Conservation (phyloP, 2,797 vertebrate genomes). For the Acanthiza pusilla region DNA sequence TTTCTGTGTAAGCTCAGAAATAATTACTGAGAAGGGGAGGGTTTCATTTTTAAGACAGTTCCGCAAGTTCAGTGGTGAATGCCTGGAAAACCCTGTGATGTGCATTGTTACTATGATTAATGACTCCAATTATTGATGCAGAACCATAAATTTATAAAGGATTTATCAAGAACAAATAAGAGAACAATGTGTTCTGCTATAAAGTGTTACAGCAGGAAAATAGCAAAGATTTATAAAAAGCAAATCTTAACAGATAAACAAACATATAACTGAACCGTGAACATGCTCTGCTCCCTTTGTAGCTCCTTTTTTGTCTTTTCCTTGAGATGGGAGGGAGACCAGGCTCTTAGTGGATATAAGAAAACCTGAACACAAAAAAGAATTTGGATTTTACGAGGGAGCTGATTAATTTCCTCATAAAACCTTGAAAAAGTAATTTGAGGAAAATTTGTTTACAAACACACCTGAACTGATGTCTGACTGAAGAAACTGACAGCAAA, state of each 20-base stretch:
- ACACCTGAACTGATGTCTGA: neutral
- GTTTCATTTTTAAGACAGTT: neutral
- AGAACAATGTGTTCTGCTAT: neutral
- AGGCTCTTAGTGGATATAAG: neutral
- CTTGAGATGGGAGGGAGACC: neutral
- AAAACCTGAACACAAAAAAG: neutral
- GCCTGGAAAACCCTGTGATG: neutral
- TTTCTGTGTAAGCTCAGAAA: neutral
- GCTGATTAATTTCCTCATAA: neutral
- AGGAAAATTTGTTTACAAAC: neutral
- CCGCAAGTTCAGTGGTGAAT: neutral
- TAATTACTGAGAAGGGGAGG: neutral
- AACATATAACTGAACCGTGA: neutral
- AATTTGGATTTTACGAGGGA: neutral
- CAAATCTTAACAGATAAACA: neutral
- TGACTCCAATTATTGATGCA: conserved; percentile 30
- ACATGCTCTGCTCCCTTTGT: neutral
- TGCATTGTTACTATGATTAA: conserved; percentile 27
- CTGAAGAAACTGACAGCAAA: neutral
- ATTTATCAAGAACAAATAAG: neutral
- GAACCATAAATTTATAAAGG: neutral
- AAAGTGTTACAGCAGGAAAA: neutral
- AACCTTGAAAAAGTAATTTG: neutral
- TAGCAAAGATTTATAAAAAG: neutral
- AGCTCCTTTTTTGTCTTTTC: neutral